Evolutionary conservation across 2,888 invertebrate species (phyloP).

Genomic region (Gnatocerus cornutus): DNA sequence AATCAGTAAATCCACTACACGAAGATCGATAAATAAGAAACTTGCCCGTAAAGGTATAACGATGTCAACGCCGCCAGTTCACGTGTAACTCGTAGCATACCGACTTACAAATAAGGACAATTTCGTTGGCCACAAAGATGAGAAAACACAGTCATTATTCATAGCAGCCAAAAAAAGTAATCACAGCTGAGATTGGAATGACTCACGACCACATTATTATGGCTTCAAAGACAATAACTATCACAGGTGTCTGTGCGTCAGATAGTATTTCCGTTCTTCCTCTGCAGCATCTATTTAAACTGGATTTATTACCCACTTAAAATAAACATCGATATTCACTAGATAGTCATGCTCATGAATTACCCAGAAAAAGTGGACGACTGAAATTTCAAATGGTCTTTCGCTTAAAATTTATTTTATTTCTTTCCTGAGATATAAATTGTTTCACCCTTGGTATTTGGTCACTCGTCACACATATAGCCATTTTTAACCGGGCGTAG

Average conservation of each 20-base stretch:
- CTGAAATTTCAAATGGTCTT: conserved; percentile 9
- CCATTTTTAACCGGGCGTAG: conserved; percentile 28
- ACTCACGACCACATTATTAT: not conserved
- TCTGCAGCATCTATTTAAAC: not conserved
- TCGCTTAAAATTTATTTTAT: conserved; percentile 20
- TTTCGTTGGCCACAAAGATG: conserved; percentile 13
- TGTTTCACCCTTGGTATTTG: conserved; percentile 33
- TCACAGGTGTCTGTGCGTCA: not conserved
- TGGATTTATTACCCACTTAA: not conserved
- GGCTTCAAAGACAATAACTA: not conserved
- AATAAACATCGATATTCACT: conserved; percentile 1
- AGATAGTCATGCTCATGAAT: conserved; percentile 2
- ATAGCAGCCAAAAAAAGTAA: not conserved
- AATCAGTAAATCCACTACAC: not conserved
- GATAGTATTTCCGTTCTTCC: not conserved
- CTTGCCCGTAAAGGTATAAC: not conserved
- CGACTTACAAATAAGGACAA: not conserved
- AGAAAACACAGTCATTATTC: conserved; percentile 1
- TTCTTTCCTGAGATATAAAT: conserved; percentile 25
- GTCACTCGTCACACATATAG: conserved; percentile 18
- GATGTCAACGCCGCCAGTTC: not conserved
- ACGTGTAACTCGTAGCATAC: not conserved
- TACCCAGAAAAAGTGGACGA: not conserved
- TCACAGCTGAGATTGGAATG: conserved; percentile 3
- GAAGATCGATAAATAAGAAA: not conserved